A percentile compares a stretch with the other conserved stretches of the same genome.
phyloP scores from a whole-genome alignment of 2,797 vertebrate genomes.

The Betta splendens region DNA sequence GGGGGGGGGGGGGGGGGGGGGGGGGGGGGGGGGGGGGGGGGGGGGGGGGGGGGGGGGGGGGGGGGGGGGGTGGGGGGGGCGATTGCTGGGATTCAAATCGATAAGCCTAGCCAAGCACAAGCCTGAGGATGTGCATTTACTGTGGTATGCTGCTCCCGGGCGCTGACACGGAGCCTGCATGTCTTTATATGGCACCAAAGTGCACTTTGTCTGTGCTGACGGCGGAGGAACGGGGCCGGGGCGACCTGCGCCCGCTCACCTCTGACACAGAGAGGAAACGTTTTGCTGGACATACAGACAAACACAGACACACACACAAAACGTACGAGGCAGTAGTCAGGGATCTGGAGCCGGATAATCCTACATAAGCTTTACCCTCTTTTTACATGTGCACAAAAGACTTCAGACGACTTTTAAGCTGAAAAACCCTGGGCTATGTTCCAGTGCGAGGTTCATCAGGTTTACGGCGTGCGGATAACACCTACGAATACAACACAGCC shows the following conservation, averaged over 20 bases:
- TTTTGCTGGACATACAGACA: slow-evolving; percentile 67
- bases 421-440: background rate
- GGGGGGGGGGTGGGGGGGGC: slow-evolving; percentile 69
- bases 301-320: background rate
- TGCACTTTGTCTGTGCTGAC: slow-evolving; percentile 76
- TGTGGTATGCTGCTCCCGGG: slow-evolving; percentile 68
- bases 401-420: background rate
- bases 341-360: background rate
- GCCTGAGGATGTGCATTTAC: slow-evolving; percentile 68
- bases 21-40: slow-evolving; percentile 69
- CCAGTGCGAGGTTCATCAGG: background rate
- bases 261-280: slow-evolving; percentile 67
- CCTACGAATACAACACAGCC: background rate
- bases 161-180: slow-evolving; percentile 61
- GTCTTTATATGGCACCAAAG: slow-evolving; percentile 78
- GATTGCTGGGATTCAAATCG: slow-evolving; percentile 76
- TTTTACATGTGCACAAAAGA: slow-evolving; percentile 5
- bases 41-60: slow-evolving; percentile 69
- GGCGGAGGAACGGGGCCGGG: slow-evolving; percentile 49
- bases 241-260: slow-evolving; percentile 64
- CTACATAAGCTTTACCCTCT: background rate
- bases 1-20: slow-evolving; percentile 68
- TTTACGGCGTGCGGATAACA: background rate
- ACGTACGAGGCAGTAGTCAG: background rate
- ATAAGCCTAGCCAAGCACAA: slow-evolving; percentile 71